These are phyloP conservation scores for Mylabris sibirica DNA, from an alignment of 2,888 invertebrate genomes.

Conservation along the genomic window DNA sequence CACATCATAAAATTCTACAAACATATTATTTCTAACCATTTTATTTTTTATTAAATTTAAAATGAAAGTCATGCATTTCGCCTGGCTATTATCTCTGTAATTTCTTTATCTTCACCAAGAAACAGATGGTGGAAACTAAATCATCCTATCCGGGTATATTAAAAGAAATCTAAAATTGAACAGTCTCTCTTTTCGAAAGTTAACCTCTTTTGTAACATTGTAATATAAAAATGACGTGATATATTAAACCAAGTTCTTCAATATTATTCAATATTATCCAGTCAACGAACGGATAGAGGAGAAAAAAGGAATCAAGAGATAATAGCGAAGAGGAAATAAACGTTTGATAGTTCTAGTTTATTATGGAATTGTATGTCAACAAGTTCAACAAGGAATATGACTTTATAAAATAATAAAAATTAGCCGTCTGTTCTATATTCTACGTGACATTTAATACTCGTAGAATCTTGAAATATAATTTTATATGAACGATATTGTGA, in stretches of 20 bases:
- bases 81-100: constrained; percentile 52
- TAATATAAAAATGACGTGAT: constrained; percentile 30
- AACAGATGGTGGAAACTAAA: constrained; percentile 54
- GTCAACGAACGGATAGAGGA: not conserved
- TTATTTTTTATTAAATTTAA: constrained; percentile 53
- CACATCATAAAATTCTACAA: not conserved
- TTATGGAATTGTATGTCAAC: constrained; percentile 7
- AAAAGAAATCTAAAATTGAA: constrained; percentile 55
- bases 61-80: constrained; percentile 55
- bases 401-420: constrained; percentile 27
- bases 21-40: constrained; percentile 43
- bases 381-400: not conserved
- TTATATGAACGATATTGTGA: constrained; percentile 13
- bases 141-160: constrained; percentile 53
- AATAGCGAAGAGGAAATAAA: not conserved
- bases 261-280: constrained; percentile 6
- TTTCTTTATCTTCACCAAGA: constrained; percentile 53
- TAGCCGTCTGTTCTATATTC: constrained; percentile 25
- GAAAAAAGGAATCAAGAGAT: not conserved
- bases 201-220: constrained; percentile 29
- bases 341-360: not conserved
- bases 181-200: constrained; percentile 33
- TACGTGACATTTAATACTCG: constrained; percentile 28
- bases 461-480: constrained; percentile 19
- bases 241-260: constrained; percentile 26